Percentiles rank a stretch among this genome's conserved stretches.
These are phyloP conservation scores for Eugnorisma glareosa DNA, from an alignment of 2,888 invertebrate species.

Conservation along the genomic window DNA sequence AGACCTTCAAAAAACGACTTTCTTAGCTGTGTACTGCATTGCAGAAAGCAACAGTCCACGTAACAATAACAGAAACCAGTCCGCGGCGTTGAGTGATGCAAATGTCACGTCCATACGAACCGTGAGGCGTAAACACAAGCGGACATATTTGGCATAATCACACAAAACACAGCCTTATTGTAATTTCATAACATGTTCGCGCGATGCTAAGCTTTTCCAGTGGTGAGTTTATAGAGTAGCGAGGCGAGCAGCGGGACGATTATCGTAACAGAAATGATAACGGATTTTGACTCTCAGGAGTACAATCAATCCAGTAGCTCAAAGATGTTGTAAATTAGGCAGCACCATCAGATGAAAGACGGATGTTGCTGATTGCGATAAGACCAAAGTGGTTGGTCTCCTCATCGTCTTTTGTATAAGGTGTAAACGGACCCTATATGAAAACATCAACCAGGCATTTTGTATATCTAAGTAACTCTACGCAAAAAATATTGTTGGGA, in stretches of 20 bases:
- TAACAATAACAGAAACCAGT: constrained; percentile 3
- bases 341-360: not conserved
- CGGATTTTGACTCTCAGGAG: not conserved
- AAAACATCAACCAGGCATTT: too few species aligned
- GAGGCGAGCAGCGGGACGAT: not conserved
- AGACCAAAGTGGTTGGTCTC: not conserved
- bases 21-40: not conserved
- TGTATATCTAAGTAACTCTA: too few species aligned
- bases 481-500: too few species aligned
- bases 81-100: constrained; percentile 47
- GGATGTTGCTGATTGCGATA: not conserved
- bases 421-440: too few species aligned
- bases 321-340: not conserved
- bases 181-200: constrained; percentile 69
- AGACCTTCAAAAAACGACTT: not conserved
- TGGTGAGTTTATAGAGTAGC: not conserved
- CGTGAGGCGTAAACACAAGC: constrained; percentile 45
- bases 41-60: not conserved
- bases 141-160: constrained; percentile 60
- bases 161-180: constrained; percentile 69
- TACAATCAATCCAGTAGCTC: not conserved
- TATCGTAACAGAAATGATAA: not conserved
- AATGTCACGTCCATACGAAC: constrained; percentile 40
- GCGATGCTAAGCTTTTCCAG: constrained; percentile 1
- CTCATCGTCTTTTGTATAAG: not conserved